Base-by-base conservation (phyloP, 2,797 vertebrate genomes). In the Botia almorhae region DNA sequence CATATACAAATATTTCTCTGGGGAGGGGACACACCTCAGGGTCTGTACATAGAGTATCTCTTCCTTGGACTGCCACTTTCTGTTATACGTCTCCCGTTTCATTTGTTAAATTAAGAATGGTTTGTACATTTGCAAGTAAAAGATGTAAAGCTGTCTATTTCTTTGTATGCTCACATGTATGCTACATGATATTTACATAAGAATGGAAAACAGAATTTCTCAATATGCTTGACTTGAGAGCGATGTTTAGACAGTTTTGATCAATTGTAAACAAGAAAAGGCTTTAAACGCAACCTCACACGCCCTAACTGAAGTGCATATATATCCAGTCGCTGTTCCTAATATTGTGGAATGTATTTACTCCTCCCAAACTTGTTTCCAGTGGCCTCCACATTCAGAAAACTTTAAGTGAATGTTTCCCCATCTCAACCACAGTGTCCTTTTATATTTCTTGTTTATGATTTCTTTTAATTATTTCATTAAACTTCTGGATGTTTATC, bases 1-100 rank as follows among this genome's bases (percentile, higher is more conserved):
- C 14, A 43, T n/a, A 56, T 50, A 58, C 60, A 80, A 19, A 55
- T 0, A 33, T 50, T 7, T 29, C 10, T 73, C 65, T 83, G 55
- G 82, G 73, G 75, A 75, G 81, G 72, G 78, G 87, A 88, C 85
- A 80, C 80, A 85, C 86, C 92, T 93, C 92, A 92, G 93, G 91
- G 90, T 90, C 84, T 92, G 90, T 92, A 92, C 68, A 91, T 87
- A 90, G 80, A 51, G 26, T 76, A 79, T 67, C 85, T 26, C 69
- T 75, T 39, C 56, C 55, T 81, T 7, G 4, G 86, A 83, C 36
- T 83, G 81, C 81, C 77, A 63, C 74, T 46, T 69, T 74, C 23
- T n/a, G 26, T 69, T 72, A 13, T 46, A 55, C 26, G 33, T 70
- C 63, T 58, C 81, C 56, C 65, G 77, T 80, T 74, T 17, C 64